phyloP scores from a whole-genome alignment of 2,113 vertebrate genomes.

The Elephas maximus region DNA sequence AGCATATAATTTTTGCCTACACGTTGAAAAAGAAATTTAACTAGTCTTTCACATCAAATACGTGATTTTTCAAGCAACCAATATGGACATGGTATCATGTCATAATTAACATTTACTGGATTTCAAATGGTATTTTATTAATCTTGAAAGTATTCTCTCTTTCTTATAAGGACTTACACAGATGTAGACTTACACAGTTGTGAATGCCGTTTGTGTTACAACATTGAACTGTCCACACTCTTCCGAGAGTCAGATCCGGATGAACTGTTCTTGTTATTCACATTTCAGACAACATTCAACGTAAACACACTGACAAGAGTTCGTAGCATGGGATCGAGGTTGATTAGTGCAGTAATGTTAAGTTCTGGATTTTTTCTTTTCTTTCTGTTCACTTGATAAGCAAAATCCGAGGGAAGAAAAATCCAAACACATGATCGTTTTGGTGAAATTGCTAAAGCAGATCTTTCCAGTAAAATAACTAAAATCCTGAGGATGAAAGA shows the following conservation, averaged over 20 bases:
- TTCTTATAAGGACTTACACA: background rate
- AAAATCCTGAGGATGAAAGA: background rate
- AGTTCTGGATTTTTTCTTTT: background rate
- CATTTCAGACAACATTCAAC: background rate
- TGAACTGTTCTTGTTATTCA: background rate
- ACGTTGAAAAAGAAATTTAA: slow-evolving; percentile 27
- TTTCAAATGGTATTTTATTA: slow-evolving; percentile 17
- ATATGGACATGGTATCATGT: background rate
- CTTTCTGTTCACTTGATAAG: background rate
- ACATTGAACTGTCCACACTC: background rate
- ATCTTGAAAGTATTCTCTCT: background rate
- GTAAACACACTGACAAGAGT: background rate
- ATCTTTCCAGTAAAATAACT: slow-evolving; percentile 44
- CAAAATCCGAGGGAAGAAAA: slow-evolving; percentile 20
- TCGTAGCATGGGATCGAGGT: background rate
- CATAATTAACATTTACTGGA: background rate
- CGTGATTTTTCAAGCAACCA: background rate
- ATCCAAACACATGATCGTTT: background rate
- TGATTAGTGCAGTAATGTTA: background rate
- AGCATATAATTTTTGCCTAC: background rate
- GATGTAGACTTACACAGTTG: background rate
- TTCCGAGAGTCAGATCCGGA: background rate
- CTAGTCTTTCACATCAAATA: background rate
- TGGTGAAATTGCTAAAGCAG: slow-evolving; percentile 31
- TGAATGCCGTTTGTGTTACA: background rate